Percentiles rank a stretch among this genome's conserved stretches.
Evolutionary conservation across 2,113 vertebrate genomes (phyloP).

Genomic region (Osmerus mordax): DNA sequence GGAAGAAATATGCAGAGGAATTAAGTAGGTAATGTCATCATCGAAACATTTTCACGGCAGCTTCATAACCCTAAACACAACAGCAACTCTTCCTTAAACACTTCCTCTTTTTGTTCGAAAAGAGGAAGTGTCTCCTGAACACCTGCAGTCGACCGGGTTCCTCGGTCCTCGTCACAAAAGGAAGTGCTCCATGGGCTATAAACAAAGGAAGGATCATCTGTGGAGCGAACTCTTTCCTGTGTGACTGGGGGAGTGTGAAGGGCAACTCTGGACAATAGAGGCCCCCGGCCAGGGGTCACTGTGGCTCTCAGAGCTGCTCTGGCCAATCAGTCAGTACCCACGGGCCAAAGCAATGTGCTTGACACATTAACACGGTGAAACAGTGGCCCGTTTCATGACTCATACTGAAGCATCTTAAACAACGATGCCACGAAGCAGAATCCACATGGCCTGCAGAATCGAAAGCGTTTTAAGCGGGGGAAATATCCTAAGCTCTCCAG

Average conservation of each 20-base stretch:
- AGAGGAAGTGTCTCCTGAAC: slow-evolving; percentile 5
- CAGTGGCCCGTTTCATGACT: not conserved
- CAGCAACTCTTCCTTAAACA: not conserved
- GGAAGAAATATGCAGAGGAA: too few relatives aligned
- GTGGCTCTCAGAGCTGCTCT: slow-evolving; percentile 6
- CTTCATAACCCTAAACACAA: not conserved
- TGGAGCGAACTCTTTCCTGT: slow-evolving; percentile 42
- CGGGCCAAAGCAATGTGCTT: not conserved
- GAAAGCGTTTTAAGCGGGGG: too few relatives aligned
- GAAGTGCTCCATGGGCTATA: slow-evolving; percentile 17
- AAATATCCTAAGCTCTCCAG: too few relatives aligned
- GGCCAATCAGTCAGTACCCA: slow-evolving; percentile 16
- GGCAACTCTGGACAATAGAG: slow-evolving; percentile 36
- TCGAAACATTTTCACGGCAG: not conserved
- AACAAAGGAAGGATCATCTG: slow-evolving; percentile 31
- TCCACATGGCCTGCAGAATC: too few relatives aligned
- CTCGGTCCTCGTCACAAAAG: slow-evolving; percentile 29
- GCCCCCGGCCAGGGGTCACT: slow-evolving; percentile 13
- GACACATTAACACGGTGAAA: not conserved
- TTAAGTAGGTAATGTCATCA: too few relatives aligned
- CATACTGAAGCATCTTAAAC: not conserved
- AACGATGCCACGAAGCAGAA: not conserved
- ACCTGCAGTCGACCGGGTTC: slow-evolving; percentile 29
- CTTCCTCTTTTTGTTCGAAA: slow-evolving; percentile 1
- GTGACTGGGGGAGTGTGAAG: slow-evolving; percentile 15